A percentile compares a stretch with the other conserved stretches of the same genome.
phyloP scores from a whole-genome alignment of 2,797 vertebrate genomes.

The Phoxinus dragarum region DNA sequence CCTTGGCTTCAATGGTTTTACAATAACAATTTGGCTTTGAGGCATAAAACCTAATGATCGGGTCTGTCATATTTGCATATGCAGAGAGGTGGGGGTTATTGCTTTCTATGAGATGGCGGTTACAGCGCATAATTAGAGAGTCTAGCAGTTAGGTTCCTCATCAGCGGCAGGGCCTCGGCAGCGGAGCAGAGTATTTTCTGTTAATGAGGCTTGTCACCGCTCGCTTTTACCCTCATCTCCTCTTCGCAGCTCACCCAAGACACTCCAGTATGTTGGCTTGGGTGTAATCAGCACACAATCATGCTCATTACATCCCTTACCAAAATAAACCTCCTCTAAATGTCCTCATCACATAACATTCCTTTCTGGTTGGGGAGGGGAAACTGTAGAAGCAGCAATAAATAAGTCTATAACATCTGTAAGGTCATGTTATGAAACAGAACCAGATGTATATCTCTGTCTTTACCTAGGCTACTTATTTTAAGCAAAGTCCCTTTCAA shows the following conservation, averaged over 20 bases:
- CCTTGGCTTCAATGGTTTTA: constrained; percentile 79
- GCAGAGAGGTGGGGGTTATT: constrained; percentile 76
- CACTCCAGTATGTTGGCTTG: constrained; percentile 52
- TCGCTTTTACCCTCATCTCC: constrained; percentile 61
- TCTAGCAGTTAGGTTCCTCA: constrained; percentile 72
- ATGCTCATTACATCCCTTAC: constrained; percentile 67
- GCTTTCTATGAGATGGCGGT: constrained; percentile 72
- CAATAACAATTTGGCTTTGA: constrained; percentile 81
- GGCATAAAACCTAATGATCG: constrained; percentile 84
- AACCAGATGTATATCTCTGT: constrained; percentile 3
- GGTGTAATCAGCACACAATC: constrained; percentile 68
- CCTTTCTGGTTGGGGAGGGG: background rate
- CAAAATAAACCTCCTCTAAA: constrained; percentile 64
- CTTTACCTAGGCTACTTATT: background rate
- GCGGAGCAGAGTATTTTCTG: constrained; percentile 71
- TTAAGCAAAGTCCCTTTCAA: background rate
- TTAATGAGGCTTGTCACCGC: constrained; percentile 82
- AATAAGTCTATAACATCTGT: constrained; percentile 41
- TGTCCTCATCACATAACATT: constrained; percentile 54
- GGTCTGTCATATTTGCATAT: constrained; percentile 84
- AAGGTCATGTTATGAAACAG: constrained; percentile 43
- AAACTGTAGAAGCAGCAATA: constrained; percentile 37
- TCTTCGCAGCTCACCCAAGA: constrained; percentile 55
- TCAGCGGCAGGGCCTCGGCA: constrained; percentile 67
- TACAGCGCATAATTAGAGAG: constrained; percentile 79